A percentile compares a stretch with the other conserved stretches of the same genome.
phyloP scores from a whole-genome alignment of 1,140 invertebrate genomes.

The Bilobella aurantiaca region DNA sequence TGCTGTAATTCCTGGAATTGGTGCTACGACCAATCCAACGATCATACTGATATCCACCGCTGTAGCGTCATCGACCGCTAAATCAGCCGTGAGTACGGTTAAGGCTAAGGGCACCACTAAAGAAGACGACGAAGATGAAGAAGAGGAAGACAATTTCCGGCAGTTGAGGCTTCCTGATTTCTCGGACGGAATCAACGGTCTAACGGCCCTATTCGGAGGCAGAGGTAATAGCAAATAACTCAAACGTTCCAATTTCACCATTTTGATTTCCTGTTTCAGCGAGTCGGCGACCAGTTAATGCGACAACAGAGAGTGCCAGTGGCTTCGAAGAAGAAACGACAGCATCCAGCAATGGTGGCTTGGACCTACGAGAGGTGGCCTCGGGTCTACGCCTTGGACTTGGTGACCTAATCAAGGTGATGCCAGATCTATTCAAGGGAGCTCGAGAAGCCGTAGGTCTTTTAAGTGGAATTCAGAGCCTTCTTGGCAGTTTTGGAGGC shows the following conservation, averaged over 20 bases:
- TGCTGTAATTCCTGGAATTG: no score
- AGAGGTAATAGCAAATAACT: neutral
- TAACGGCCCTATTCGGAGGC: neutral
- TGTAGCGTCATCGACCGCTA: neutral
- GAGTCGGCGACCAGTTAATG: no score
- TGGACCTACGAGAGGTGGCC: neutral
- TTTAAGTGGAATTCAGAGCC: conserved; percentile 1
- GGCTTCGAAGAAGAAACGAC: conserved; percentile 23
- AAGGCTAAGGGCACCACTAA: neutral
- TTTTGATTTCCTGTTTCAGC: no score
- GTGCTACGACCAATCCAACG: no score
- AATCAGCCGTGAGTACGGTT: neutral
- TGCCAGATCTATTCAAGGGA: conserved; percentile 15
- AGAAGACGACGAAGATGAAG: conserved; percentile 12
- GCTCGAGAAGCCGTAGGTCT: conserved; percentile 15
- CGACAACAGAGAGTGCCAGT: conserved; percentile 19
- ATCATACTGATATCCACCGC: neutral
- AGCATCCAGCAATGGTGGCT: neutral
- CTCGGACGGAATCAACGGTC: neutral
- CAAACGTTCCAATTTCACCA: neutral
- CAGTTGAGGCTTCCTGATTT: neutral
- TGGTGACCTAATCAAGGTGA: conserved; percentile 9
- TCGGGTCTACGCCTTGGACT: conserved; percentile 13
- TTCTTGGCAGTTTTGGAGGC: neutral
- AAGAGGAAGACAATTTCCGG: neutral